Percentiles rank a stretch among this genome's conserved stretches.
Conservation (phyloP, 2,797 vertebrate species). For the Fringilla coelebs region DNA sequence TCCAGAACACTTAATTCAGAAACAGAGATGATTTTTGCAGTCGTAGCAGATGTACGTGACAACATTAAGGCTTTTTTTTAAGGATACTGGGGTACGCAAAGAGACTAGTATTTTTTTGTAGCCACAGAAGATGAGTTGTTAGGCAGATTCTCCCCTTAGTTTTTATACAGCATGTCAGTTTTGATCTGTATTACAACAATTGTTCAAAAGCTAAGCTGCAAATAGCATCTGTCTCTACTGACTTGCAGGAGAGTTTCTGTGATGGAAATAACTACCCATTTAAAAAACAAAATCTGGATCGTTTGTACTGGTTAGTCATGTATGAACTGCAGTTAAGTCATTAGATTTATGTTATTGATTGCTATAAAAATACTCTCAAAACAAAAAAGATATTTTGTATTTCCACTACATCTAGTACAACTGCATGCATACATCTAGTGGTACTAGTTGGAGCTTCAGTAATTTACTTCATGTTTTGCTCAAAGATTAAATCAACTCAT, state of each 20-base stretch:
- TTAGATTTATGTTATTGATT: neutral
- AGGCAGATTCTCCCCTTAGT: neutral
- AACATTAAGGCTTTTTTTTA: neutral
- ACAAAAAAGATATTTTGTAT: neutral
- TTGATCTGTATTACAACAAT: neutral
- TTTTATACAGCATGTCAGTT: neutral
- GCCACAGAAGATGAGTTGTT: neutral
- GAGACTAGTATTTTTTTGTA: neutral
- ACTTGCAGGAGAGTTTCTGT: neutral
- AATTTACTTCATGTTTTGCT: neutral
- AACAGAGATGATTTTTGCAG: neutral
- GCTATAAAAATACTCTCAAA: neutral
- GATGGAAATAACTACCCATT: neutral
- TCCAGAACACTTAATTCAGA: neutral
- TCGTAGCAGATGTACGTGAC: neutral
- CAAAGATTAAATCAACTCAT: neutral
- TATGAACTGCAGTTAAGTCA: neutral
- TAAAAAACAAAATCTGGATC: neutral
- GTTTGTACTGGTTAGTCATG: neutral
- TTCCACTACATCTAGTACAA: neutral
- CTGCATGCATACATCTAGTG: neutral
- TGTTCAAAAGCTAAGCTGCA: neutral
- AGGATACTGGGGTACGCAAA: neutral
- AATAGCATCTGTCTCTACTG: neutral
- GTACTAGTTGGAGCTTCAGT: neutral